phyloP scores from a whole-genome alignment of 1,140 invertebrate genomes.

The Drosophila littoralis region DNA sequence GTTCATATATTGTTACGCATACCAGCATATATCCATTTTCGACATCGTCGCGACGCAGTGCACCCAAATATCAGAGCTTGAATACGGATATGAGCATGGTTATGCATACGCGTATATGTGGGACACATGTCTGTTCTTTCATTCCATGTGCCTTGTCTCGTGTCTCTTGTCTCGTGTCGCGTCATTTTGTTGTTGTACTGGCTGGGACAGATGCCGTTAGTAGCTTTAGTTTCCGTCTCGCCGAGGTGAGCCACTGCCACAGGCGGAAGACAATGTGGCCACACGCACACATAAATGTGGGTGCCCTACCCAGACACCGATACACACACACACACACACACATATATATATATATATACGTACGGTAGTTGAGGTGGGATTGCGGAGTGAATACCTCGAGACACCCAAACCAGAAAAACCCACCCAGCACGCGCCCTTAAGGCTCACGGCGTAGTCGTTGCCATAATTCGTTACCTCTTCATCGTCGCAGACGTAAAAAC shows the following conservation, averaged over 20 bases:
- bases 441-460: constrained; percentile 30
- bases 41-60: no score
- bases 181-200: constrained; percentile 2
- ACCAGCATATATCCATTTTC: no score
- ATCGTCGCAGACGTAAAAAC: constrained; percentile 60
- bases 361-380: no score
- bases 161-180: constrained; percentile 15
- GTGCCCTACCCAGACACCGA: constrained; percentile 23
- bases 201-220: constrained; percentile 54
- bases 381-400: background rate
- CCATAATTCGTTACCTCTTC: constrained; percentile 66
- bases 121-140: constrained; percentile 6
- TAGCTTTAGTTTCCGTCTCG: constrained; percentile 42
- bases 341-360: no score
- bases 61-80: background rate
- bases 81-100: background rate
- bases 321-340: no score
- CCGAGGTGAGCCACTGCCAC: constrained; percentile 41
- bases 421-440: constrained; percentile 22
- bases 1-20: no score
- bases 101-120: constrained; percentile 1
- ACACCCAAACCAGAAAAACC: background rate
- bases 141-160: constrained; percentile 1
- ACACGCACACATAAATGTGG: constrained; percentile 50
- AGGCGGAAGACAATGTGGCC: constrained; percentile 55